Conservation (phyloP, 2,113 vertebrate species). For the Cardinalis cardinalis region DNA sequence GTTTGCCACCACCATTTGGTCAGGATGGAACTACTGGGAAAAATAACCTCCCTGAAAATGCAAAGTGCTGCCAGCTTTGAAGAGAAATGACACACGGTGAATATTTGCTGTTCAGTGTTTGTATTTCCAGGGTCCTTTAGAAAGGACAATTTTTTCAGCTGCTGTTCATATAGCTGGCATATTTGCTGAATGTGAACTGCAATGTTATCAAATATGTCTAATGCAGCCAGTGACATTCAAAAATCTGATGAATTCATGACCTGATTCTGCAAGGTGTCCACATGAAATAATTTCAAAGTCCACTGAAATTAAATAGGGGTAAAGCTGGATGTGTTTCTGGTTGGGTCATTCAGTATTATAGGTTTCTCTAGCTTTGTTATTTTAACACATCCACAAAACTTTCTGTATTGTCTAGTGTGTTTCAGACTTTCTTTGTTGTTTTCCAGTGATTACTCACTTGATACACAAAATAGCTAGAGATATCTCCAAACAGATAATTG, state of each 20-base stretch:
- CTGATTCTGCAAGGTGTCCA: not conserved
- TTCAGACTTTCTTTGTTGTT: not conserved
- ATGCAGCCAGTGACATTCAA: conserved; percentile 30
- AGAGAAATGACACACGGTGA: not conserved
- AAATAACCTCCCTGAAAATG: conserved; percentile 49
- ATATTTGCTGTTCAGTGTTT: conserved; percentile 33
- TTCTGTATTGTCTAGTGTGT: not conserved
- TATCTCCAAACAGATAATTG: not conserved
- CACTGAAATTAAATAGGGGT: not conserved
- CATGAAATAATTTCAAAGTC: not conserved
- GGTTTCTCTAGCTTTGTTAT: not conserved
- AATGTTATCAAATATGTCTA: not conserved
- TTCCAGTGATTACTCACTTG: not conserved
- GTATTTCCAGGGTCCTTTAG: not conserved
- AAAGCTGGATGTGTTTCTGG: not conserved
- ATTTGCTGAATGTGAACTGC: not conserved
- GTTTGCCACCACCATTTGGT: conserved; percentile 46
- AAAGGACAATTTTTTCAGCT: not conserved
- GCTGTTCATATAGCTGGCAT: not conserved
- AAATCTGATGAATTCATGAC: conserved; percentile 7
- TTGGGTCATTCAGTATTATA: not conserved
- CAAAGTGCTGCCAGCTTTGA: conserved; percentile 19
- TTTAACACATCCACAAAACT: not conserved
- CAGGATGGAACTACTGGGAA: conserved; percentile 31
- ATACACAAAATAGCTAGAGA: not conserved